Evolutionary conservation across 2,888 invertebrate species (phyloP), one percentile per base, ranked within the genome.

Genomic region (Lingula anatina): DNA sequence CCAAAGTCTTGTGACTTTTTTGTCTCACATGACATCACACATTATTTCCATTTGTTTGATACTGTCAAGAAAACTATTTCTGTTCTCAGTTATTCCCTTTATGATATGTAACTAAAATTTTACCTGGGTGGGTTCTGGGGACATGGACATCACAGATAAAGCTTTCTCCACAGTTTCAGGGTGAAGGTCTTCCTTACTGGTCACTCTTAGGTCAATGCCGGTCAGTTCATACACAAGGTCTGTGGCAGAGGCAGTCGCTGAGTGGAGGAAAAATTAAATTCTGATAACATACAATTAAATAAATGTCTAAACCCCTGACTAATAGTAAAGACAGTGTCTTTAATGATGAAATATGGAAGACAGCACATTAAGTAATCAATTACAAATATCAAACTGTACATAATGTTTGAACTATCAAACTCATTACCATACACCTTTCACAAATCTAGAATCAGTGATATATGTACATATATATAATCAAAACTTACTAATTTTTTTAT

Each of bases 221-320:
- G 73, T 72, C 54, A 71, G 42, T 28, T 73, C 71, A 57, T 62
- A 61, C 23, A 75, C 66, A 9, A 75, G 56, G 24, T 72, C 71
- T 31, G 59, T 60, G 12, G 73, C 56, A 37, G 64, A 62, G 47
- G 63, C 55, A 21, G 70, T 71, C 26, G 68, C 73, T 74, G 59
- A 21, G 57, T 54, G 23, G 39, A 38, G 28, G 41, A 20, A 35
- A 28, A n/a, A 40, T 18, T 23, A 18, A 21, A 31, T 20, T 2
- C 18, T 24, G 36, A 18, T 23, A 43, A 5, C 4, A 18, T 31
- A 31, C 31, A 31, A 31, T 31, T 15, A 9, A 15, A 31, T 31
- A 12, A 31, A 31, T 31, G 15, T 31, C 31, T 31, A 31, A 31
- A 9, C 9, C 9, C 15, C 31, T 15, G 9, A 12, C 31, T 12